phyloP scores from a whole-genome alignment of 2,888 invertebrate species.

The Caenorhabditis sp. region DNA sequence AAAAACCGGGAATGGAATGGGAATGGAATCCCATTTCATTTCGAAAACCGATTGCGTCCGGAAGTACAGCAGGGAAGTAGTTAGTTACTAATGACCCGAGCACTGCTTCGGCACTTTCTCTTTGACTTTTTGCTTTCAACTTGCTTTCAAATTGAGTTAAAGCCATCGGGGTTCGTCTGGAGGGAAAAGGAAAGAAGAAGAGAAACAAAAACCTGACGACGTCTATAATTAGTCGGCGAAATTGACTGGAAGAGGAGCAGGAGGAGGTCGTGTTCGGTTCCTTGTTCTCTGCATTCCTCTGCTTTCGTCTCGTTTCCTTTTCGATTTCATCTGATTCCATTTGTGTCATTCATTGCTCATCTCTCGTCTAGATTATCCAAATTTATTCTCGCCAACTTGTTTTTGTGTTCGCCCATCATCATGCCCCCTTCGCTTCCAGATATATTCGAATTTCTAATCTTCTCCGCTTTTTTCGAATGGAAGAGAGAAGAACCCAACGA shows the following conservation, averaged over 20 bases:
- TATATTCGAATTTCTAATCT: conserved; percentile 50
- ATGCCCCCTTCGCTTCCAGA: conserved; percentile 51
- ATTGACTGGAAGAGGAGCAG: conserved; percentile 57
- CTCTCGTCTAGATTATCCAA: conserved; percentile 45
- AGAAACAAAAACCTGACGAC: no score
- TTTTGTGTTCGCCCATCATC: conserved; percentile 27
- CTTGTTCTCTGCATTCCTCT: neutral
- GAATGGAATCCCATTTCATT: neutral
- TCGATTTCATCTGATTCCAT: conserved; percentile 8
- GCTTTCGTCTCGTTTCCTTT: conserved; percentile 1
- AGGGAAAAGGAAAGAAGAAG: no score
- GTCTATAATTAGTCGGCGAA: conserved; percentile 49
- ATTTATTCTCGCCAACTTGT: conserved; percentile 52
- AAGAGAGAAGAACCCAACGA: conserved; percentile 42
- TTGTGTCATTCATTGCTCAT: conserved; percentile 8
- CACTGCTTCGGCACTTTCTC: no score
- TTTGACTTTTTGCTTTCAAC: conserved; percentile 4
- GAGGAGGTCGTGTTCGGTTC: no score
- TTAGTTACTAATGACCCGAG: neutral
- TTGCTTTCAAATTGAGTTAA: no score
- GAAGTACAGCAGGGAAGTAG: conserved; percentile 29
- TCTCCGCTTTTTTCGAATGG: conserved; percentile 17
- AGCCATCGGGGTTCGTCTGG: neutral
- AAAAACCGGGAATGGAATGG: conserved; percentile 1
- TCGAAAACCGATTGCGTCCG: conserved; percentile 31